A percentile compares a stretch with the other conserved stretches of the same genome.
phyloP scores from a whole-genome alignment of 2,797 vertebrate species.

The Margarornis squamiger region DNA sequence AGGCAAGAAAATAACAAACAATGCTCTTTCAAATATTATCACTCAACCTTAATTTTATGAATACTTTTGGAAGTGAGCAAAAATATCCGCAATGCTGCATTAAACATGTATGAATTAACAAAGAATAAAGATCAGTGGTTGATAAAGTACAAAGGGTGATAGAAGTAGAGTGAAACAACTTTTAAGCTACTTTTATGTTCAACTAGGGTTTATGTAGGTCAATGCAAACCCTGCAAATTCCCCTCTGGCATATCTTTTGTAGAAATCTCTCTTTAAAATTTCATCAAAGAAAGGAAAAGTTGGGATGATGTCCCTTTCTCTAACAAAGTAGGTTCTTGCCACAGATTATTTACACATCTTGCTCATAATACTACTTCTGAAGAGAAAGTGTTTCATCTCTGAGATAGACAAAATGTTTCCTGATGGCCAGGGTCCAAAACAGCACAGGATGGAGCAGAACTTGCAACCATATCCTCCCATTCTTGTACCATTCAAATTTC shows the following conservation, averaged over 20 bases:
- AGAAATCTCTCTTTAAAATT: background rate
- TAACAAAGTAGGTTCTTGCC: background rate
- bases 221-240: background rate
- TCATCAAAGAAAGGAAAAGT: background rate
- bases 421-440: slow-evolving; percentile 16
- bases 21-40: background rate
- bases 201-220: background rate
- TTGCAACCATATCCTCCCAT: slow-evolving; percentile 24
- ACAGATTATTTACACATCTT: slow-evolving; percentile 15
- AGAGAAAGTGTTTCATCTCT: slow-evolving; percentile 38
- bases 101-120: background rate
- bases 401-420: slow-evolving; percentile 20
- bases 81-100: background rate
- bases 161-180: background rate
- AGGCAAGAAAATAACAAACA: background rate
- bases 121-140: background rate
- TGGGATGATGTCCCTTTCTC: background rate
- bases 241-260: background rate
- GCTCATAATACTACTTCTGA: background rate
- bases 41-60: background rate
- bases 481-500: slow-evolving; percentile 3
- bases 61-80: background rate
- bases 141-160: background rate
- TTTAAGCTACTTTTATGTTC: background rate
- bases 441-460: slow-evolving; percentile 14